Evolutionary conservation across 2,113 vertebrate species (phyloP).

Genomic region (Rafetus swinhoei): DNA sequence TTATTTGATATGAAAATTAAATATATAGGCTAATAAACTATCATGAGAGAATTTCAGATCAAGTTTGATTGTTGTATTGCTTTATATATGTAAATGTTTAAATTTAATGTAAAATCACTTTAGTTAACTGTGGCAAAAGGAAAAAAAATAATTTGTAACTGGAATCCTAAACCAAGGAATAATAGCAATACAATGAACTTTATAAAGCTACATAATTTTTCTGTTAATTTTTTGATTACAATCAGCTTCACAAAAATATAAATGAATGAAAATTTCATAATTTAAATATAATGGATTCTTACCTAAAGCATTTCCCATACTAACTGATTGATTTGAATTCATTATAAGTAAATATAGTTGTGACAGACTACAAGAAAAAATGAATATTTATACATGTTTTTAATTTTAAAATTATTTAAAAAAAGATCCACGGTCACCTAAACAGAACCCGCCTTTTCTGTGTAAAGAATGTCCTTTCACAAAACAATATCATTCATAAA

Average conservation of each 20-base stretch:
- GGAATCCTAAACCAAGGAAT: neutral
- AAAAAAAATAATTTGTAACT: neutral
- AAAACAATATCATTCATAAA: neutral
- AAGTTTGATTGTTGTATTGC: neutral
- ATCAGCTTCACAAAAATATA: neutral
- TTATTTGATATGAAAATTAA: neutral
- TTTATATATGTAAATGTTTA: neutral
- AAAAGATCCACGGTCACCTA: neutral
- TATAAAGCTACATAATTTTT: neutral
- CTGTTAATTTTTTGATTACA: neutral
- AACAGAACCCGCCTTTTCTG: neutral
- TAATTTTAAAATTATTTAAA: neutral
- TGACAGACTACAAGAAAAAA: neutral
- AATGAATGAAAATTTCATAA: no score
- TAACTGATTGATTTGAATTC: neutral
- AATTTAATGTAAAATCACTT: neutral
- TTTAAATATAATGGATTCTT: no score
- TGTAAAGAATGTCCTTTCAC: neutral
- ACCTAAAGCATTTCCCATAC: no score
- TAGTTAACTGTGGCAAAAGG: neutral
- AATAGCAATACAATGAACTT: neutral
- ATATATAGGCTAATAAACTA: neutral
- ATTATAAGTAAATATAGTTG: neutral
- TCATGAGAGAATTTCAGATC: slow-evolving; percentile 15
- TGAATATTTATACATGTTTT: neutral